A percentile compares a stretch with the other conserved stretches of the same genome.
Conservation (phyloP, 2,888 invertebrate genomes). For the Frankliniella intonsa region DNA sequence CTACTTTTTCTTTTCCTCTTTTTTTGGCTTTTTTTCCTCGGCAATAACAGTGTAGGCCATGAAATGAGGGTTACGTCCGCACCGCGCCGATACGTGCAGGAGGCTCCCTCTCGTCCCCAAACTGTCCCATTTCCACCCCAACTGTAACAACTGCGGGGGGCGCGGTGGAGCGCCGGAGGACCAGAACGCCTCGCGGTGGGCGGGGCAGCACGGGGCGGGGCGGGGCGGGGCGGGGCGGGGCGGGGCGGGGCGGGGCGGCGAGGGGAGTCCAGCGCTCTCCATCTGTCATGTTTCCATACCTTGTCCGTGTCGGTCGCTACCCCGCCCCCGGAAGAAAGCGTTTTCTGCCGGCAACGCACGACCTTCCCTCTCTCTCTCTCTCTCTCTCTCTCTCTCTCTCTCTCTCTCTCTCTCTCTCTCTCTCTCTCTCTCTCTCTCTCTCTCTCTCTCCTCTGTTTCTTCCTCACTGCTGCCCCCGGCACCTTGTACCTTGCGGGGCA, state of each 20-base stretch:
- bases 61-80: neutral
- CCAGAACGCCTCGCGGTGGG: neutral
- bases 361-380: neutral
- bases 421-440: neutral
- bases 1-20: no score
- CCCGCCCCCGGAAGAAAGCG: neutral
- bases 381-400: neutral
- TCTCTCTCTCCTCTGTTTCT: neutral
- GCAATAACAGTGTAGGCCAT: neutral
- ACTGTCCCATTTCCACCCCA: conserved; percentile 24
- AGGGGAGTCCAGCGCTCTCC: neutral
- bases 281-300: conserved; percentile 19
- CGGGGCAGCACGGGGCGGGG: neutral
- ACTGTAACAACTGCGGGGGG: neutral
- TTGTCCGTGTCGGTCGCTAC: neutral
- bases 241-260: neutral
- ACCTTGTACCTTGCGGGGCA: no score
- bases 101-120: neutral
- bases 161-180: neutral
- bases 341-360: neutral
- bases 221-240: neutral
- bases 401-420: neutral
- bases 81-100: neutral
- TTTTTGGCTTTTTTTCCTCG: no score
- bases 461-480: no score